A percentile compares a stretch with the other conserved stretches of the same genome.
Evolutionary conservation across 1,140 invertebrate species (phyloP).

Genomic region (Cheumatopsyche charites): DNA sequence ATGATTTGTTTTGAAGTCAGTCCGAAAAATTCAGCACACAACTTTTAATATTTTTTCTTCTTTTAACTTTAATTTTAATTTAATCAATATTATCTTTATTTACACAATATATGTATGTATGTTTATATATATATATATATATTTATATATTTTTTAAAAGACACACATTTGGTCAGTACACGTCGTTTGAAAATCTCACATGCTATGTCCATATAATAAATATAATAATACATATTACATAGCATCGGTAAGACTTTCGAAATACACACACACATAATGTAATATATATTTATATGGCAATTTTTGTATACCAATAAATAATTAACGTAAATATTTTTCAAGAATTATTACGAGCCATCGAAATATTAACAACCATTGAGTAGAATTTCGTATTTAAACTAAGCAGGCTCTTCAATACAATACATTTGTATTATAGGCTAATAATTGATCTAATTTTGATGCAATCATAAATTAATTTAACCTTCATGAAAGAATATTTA

Average conservation of each 20-base stretch:
- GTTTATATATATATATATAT: conserved; percentile 10
- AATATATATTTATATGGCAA: background rate
- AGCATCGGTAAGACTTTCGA: background rate
- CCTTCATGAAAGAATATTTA: too few species aligned
- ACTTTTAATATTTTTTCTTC: conserved; percentile 6
- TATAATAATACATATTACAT: conserved; percentile 3
- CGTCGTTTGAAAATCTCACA: conserved; percentile 22
- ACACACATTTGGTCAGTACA: conserved; percentile 45
- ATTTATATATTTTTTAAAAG: conserved; percentile 37
- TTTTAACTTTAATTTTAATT: conserved; percentile 2
- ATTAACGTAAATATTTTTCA: too few species aligned
- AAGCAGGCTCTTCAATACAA: too few species aligned
- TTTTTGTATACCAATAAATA: background rate
- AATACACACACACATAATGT: background rate
- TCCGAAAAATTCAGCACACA: conserved; percentile 31
- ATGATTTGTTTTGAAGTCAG: conserved; percentile 36
- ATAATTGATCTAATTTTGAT: conserved; percentile 7
- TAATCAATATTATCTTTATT: conserved; percentile 25
- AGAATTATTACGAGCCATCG: background rate
- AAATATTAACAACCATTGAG: conserved; percentile 10
- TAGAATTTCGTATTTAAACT: background rate
- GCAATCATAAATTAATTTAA: too few species aligned
- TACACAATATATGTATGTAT: conserved; percentile 1
- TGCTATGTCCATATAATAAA: background rate
- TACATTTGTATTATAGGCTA: background rate